Evolutionary conservation across 2,888 invertebrate genomes (phyloP).

Genomic region (Dolomedes plantarius): DNA sequence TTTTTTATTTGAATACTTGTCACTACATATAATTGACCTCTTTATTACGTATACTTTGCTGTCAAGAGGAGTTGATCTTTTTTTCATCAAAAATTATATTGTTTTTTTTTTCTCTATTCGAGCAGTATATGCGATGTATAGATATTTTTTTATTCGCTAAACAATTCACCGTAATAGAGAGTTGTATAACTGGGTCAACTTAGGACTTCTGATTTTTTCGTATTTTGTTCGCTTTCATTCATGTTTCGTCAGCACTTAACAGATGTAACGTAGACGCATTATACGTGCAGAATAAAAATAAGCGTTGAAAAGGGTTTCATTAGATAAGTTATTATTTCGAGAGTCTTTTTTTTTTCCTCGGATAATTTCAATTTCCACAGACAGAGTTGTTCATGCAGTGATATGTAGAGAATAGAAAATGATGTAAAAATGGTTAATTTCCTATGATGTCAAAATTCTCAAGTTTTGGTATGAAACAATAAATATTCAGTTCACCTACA

Average conservation of each 20-base stretch:
- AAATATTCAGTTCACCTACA: no score
- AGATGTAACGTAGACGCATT: background rate
- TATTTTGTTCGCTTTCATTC: background rate
- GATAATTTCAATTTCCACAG: background rate
- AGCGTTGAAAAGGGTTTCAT: background rate
- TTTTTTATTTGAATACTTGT: constrained; percentile 51
- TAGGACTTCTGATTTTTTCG: background rate
- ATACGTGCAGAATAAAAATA: background rate
- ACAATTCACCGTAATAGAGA: background rate
- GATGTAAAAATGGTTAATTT: no score
- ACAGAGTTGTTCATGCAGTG: no score
- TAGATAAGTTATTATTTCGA: background rate
- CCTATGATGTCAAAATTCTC: no score
- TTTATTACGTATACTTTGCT: constrained; percentile 41
- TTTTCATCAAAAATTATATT: background rate
- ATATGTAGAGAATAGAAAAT: no score
- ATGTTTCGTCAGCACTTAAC: background rate
- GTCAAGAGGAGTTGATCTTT: constrained; percentile 16
- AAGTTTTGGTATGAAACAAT: no score
- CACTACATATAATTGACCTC: constrained; percentile 65
- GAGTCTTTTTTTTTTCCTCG: background rate
- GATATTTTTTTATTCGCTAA: background rate
- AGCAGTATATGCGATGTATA: background rate
- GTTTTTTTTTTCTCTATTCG: background rate
- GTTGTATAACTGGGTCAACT: background rate